Evolutionary conservation across 1,140 invertebrate species (phyloP), one percentile per base, ranked within the genome.

Genomic region (Zophobas atratus): DNA sequence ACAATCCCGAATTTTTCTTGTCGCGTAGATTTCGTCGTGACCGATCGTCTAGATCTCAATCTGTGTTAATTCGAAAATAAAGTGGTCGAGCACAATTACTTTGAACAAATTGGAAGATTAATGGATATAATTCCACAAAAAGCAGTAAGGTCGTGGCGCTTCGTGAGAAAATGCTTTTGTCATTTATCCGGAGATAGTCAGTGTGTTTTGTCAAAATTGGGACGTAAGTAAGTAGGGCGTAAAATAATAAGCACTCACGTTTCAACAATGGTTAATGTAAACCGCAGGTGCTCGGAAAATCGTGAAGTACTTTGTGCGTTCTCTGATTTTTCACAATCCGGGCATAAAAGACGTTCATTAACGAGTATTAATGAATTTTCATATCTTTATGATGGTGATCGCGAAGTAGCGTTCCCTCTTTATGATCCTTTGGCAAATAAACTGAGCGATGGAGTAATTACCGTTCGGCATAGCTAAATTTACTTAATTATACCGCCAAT

Each of bases 1-100:
- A 36, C 35, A 20, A 20, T 20, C 20, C 6, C 43, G 43, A 46
- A 46, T 46, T 46, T 46, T 46, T 46, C 20, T 20, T 20, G 20
- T 20, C 20, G 20, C 20, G 20, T 20, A 20, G 20, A 20, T 20
- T 20, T 6, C n/a, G 39, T 67, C 60, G 60, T 67, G 60, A 67
- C 56, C 36, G 56, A 60, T 36, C 20, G 20, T 60, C 4, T 41
- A 63, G 60, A 67, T 48, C 35, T 5, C 20, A 67, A 67, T 67
- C 60, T 67, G 39, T 67, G 60, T 67, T 67, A 67, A 67, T 67
- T 67, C 34, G 39, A 67, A 43, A 67, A 67, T 39, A 67, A 67
- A 67, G 41, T 67, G 60, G 49, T 51, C 49, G 49, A 51, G 20
- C 6, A 51, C 6, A n/a, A 51, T 5, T n/a, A 51, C 49, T 20